phyloP scores from a whole-genome alignment of 2,797 vertebrate genomes.

The Sebastes kiyomatsui region DNA sequence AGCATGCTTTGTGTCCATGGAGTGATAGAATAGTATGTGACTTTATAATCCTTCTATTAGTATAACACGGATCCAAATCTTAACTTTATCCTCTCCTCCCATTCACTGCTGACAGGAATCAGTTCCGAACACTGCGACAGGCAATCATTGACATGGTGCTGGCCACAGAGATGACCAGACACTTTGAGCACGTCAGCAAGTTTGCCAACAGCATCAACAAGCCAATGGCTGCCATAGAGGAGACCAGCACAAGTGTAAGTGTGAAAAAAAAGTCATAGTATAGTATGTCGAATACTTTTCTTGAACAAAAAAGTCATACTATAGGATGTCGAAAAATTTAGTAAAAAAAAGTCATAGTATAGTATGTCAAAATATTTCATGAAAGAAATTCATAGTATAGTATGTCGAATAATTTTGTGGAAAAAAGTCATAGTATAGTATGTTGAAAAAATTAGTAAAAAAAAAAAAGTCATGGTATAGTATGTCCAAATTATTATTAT shows the following conservation, averaged over 20 bases:
- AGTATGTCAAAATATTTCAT: accelerated
- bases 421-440: too few relatives aligned
- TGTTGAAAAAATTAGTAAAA: accelerated
- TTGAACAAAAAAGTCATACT: too few relatives aligned
- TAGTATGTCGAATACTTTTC: too few relatives aligned
- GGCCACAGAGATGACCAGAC: constrained; percentile 98
- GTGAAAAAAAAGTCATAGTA: background rate
- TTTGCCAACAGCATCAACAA: constrained; percentile 98
- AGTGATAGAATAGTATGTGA: background rate
- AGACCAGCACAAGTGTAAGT: constrained; percentile 70
- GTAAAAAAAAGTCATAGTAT: too few relatives aligned
- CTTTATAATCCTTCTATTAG: background rate
- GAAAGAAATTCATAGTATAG: background rate
- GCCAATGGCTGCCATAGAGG: constrained; percentile 89
- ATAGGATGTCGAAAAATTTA: too few relatives aligned
- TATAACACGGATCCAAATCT: background rate
- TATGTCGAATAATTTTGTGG: accelerated
- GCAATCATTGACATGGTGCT: constrained; percentile 98
- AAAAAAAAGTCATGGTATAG: too few relatives aligned
- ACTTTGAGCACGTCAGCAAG: constrained; percentile 98
- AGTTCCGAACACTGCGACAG: constrained; percentile 93
- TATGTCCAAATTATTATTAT: too few relatives aligned
- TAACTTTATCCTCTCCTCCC: background rate
- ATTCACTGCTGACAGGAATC: constrained; percentile 83
- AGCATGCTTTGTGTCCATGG: background rate